Evolutionary conservation across 2,888 invertebrate genomes (phyloP).

Genomic region (Ypsolopha sequella): DNA sequence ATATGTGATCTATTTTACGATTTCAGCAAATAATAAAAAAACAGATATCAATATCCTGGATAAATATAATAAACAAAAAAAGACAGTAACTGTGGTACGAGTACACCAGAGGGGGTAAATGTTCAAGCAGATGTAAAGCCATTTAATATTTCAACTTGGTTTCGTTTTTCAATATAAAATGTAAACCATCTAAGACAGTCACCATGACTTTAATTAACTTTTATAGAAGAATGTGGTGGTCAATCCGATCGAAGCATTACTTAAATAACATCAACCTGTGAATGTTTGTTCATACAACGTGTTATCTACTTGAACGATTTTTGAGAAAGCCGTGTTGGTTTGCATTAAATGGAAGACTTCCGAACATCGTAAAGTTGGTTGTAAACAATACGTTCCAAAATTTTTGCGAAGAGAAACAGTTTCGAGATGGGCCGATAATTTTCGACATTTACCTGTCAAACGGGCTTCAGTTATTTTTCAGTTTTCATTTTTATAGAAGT

Average conservation of each 20-base stretch:
- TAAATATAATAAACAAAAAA: neutral
- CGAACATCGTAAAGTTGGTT: neutral
- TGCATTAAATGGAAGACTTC: neutral
- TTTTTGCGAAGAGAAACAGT: too few species aligned
- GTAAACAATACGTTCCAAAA: neutral
- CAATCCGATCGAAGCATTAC: neutral
- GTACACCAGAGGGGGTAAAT: neutral
- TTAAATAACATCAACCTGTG: neutral
- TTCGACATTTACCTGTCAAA: too few species aligned
- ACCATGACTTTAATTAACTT: neutral
- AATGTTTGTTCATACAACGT: neutral
- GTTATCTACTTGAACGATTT: neutral
- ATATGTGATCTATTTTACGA: too few species aligned
- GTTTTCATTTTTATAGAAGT: too few species aligned
- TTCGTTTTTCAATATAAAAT: neutral
- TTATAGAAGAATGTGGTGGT: neutral
- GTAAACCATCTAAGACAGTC: neutral
- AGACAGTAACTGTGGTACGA: neutral
- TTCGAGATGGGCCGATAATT: too few species aligned
- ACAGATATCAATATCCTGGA: neutral
- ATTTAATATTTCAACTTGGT: neutral
- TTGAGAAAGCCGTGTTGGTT: neutral
- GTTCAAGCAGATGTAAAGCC: neutral
- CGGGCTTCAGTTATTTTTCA: too few species aligned
- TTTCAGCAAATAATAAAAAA: neutral